A percentile compares a stretch with the other conserved stretches of the same genome.
phyloP scores from a whole-genome alignment of 2,797 vertebrate genomes.

The Pipistrellus pygmaeus region DNA sequence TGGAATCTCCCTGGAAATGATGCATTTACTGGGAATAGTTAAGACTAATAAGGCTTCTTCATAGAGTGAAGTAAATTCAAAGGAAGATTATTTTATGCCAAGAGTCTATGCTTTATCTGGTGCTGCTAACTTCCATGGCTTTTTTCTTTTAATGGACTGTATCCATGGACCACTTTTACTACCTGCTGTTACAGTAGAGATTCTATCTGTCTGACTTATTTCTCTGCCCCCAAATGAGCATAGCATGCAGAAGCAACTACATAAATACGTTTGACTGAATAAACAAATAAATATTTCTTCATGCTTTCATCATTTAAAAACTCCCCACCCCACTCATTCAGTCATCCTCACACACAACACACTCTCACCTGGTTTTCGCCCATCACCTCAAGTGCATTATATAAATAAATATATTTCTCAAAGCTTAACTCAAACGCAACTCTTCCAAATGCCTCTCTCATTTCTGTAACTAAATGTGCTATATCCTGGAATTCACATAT shows the following conservation, averaged over 20 bases:
- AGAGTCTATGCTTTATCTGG: not conserved
- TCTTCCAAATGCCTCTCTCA: not conserved
- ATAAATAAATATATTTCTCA: not conserved
- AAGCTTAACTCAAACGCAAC: not conserved
- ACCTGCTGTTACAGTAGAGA: not conserved
- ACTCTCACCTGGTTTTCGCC: not conserved
- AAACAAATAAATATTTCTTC: constrained; percentile 32
- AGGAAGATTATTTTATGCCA: constrained; percentile 18
- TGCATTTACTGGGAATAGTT: not conserved
- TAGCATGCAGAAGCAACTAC: not conserved
- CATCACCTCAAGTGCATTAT: not conserved
- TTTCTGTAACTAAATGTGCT: not conserved
- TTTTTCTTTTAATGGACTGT: not conserved
- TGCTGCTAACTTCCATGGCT: not conserved
- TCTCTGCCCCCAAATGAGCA: not conserved
- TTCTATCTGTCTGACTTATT: not conserved
- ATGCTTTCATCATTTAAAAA: not conserved
- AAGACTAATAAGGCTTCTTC: not conserved
- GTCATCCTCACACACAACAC: not conserved
- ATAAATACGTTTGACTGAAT: constrained; percentile 25
- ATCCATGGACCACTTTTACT: constrained; percentile 40
- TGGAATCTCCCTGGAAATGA: not conserved
- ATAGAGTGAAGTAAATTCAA: not conserved
- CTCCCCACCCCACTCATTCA: not conserved
- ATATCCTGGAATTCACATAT: not conserved